A percentile compares a stretch with the other conserved stretches of the same genome.
These are phyloP conservation scores for Temnothorax nylanderi DNA, from an alignment of 1,140 invertebrate species.

Conservation along the genomic window DNA sequence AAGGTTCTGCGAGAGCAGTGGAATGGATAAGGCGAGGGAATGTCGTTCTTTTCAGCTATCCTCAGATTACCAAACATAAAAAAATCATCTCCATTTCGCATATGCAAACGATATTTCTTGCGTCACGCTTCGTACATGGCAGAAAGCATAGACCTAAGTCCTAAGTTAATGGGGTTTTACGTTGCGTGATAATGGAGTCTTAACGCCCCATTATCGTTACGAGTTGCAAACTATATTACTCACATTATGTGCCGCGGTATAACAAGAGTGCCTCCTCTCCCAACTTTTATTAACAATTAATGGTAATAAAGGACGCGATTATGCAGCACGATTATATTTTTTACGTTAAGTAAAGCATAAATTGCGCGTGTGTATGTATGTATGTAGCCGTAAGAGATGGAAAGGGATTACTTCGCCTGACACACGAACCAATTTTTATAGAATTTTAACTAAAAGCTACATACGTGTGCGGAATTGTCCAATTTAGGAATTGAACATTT, in stretches of 20 bases:
- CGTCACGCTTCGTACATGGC: conserved; percentile 54
- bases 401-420: conserved; percentile 1
- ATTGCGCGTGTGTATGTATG: not conserved
- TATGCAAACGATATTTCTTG: conserved; percentile 57
- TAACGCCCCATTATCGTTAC: conserved; percentile 64
- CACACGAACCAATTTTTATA: not conserved
- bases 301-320: conserved; percentile 54
- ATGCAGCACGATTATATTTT: conserved; percentile 43
- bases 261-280: conserved; percentile 43
- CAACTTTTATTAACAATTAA: conserved; percentile 65
- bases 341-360: conserved; percentile 52
- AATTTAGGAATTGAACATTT: not conserved
- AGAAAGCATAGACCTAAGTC: conserved; percentile 56
- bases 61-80: conserved; percentile 6
- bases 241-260: conserved; percentile 51
- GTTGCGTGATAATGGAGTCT: conserved; percentile 68
- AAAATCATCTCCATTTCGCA: conserved; percentile 47
- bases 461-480: not conserved
- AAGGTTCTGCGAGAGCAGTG: not conserved
- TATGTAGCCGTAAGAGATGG: not conserved
- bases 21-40: not conserved
- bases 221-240: conserved; percentile 65
- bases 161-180: conserved; percentile 62
- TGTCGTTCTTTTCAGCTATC: not conserved
- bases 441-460: not conserved